These are phyloP conservation scores for Laothoe populi DNA, from an alignment of 2,888 invertebrate species.

Conservation along the genomic window DNA sequence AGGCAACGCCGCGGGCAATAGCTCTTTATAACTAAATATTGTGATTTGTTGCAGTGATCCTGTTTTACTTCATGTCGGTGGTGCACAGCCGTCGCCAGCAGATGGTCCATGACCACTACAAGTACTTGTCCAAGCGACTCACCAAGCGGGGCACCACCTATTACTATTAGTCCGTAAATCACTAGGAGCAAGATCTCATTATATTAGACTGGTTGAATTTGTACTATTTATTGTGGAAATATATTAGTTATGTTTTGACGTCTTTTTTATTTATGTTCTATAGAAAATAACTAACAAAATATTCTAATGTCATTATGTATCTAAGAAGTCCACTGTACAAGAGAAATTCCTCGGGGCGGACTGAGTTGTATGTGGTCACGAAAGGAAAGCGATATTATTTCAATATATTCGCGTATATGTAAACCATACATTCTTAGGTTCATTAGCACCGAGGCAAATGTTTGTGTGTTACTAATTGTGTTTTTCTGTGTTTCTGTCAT, in stretches of 20 bases:
- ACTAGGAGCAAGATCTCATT: slow-evolving; percentile 28
- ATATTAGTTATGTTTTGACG: neutral
- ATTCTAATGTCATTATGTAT: too few species aligned
- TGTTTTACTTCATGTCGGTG: slow-evolving; percentile 63
- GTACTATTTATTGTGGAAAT: slow-evolving; percentile 22
- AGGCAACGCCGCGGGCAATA: too few species aligned
- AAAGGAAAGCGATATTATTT: too few species aligned
- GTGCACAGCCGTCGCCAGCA: slow-evolving; percentile 64
- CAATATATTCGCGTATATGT: too few species aligned
- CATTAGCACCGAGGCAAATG: too few species aligned
- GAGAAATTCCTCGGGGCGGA: too few species aligned
- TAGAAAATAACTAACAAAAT: neutral
- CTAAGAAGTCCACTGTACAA: too few species aligned
- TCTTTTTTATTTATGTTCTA: neutral
- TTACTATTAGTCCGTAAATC: slow-evolving; percentile 39
- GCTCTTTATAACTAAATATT: too few species aligned
- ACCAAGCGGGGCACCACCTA: slow-evolving; percentile 48
- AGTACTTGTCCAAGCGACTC: slow-evolving; percentile 50
- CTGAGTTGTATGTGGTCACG: too few species aligned
- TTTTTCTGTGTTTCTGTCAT: too few species aligned
- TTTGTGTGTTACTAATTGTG: too few species aligned
- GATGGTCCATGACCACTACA: slow-evolving; percentile 50
- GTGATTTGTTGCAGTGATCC: slow-evolving; percentile 45
- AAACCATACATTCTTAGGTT: too few species aligned
- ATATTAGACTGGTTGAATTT: neutral